Base-by-base conservation (phyloP, 1,140 invertebrate genomes). In the Drosophila kikkawai region DNA sequence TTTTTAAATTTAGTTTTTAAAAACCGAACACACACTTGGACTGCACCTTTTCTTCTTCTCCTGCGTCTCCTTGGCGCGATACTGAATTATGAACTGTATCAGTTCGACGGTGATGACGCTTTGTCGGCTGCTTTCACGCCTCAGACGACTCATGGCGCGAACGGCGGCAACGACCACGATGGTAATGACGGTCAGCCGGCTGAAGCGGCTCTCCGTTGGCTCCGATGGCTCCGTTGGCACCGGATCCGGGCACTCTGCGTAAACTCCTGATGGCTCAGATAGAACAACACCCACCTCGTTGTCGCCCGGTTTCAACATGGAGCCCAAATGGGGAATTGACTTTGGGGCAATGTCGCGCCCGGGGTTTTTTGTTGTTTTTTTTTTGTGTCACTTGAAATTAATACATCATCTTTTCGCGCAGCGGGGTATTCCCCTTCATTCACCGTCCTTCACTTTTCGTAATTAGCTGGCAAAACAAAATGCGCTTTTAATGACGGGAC, bases 71-170 rank as follows among this genome's bases (percentile, higher is more conserved):
- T 91, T 69, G 70, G 91, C 91, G 51, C 91, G 87, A 84, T 92
- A 92, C 79, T 92, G 91, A 90, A 92, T 92, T 84, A 92, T 92
- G 77, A 92, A 92, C 78, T 92, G 91, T 78, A 92, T 92, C 37
- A 92, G 77, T 63, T 92, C 91, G 34, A 92, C 91, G 67, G 91
- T 92, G 61, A 92, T 92, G 63, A 92, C 79, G 82, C 91, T 92
- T 76, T 92, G 86, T 53, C 86, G 88, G 68, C 91, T 88, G 71
- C 79, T 91, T 80, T 92, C 87, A 75, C 91, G 91, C 75, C 91
- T 78, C 63, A 88, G 78, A 79, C 91, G 91, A 91, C 91, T 92
- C 91, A 92, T 92, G 68, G 73, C 80, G 76, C 59, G 75, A 60
- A 64, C 57, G 64, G 63, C 76, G 44, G 61, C 75, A 48, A 78